Evolutionary conservation across 2,888 invertebrate genomes (phyloP).

Genomic region (Poecilobothrus nobilitatus): DNA sequence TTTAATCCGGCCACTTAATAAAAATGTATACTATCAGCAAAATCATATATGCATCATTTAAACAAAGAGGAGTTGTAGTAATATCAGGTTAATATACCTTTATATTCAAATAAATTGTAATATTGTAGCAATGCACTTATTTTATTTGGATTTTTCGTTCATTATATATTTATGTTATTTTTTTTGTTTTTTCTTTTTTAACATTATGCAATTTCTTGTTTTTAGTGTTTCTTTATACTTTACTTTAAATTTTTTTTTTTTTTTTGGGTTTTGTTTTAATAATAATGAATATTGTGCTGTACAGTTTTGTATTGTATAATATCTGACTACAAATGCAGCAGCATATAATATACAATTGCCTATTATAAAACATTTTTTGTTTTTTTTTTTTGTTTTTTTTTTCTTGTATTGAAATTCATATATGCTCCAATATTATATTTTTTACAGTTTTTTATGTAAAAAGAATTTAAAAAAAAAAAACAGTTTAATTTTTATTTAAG

Average conservation of each 20-base stretch:
- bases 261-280: neutral
- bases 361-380: constrained; percentile 1
- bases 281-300: neutral
- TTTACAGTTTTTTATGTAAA: neutral
- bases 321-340: neutral
- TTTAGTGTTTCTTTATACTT: neutral
- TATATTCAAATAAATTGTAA: neutral
- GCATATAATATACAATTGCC: neutral
- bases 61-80: too few relatives aligned
- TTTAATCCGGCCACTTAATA: too few relatives aligned
- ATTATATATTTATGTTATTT: too few relatives aligned
- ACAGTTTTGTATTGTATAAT: neutral
- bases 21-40: neutral
- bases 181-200: too few relatives aligned
- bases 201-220: neutral
- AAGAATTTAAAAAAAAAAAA: neutral
- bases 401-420: neutral
- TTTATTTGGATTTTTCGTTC: too few relatives aligned
- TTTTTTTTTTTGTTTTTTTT: neutral
- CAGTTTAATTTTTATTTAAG: neutral
- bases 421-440: neutral
- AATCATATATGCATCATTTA: neutral
- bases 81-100: too few relatives aligned
- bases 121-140: too few relatives aligned
- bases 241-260: neutral